Conservation (phyloP, 2,113 vertebrate genomes). For the Leucoraja erinaceus region DNA sequence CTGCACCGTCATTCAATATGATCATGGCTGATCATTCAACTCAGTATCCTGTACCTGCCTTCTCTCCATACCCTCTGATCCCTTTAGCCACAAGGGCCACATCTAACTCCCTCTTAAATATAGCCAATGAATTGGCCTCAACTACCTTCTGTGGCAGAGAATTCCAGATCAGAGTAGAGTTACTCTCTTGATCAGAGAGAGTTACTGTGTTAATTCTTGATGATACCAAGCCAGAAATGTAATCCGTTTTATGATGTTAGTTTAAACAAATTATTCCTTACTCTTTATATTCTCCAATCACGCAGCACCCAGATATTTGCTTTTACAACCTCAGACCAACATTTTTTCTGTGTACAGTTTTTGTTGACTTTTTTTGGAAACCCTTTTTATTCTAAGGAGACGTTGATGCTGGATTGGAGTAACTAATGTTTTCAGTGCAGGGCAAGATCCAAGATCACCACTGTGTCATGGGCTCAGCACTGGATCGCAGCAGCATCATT, state of each 20-base stretch:
- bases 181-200: no score
- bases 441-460: neutral
- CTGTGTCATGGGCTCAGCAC: neutral
- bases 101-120: no score
- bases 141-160: no score
- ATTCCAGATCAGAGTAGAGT: no score
- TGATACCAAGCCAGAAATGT: neutral
- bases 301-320: neutral
- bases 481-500: neutral
- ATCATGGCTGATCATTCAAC: no score
- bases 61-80: no score
- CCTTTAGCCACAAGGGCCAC: no score
- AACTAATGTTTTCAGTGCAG: neutral
- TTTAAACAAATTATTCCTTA: neutral
- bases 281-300: neutral
- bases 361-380: neutral
- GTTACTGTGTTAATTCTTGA: neutral
- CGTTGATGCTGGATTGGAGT: no score
- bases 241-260: neutral
- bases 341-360: no score
- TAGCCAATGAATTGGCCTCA: no score
- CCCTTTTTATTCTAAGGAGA: neutral
- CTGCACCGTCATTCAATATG: no score
- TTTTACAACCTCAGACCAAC: neutral
- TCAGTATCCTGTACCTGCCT: no score